phyloP scores from a whole-genome alignment of 1,140 invertebrate species.

The Stenopsyche tienmushanensis region DNA sequence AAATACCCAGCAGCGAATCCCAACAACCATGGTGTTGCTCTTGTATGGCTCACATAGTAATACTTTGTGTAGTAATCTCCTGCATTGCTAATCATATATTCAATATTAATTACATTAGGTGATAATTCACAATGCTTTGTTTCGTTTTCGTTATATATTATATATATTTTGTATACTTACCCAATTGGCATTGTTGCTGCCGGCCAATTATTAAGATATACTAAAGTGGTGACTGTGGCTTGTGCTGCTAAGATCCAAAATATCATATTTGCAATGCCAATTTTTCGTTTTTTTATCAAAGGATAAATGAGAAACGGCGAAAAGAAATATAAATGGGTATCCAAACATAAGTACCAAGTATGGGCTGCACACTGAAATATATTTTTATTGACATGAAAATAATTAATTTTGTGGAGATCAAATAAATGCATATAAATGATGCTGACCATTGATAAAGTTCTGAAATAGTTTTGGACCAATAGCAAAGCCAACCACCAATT shows the following conservation, averaged over 20 bases:
- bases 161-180: too few relatives aligned
- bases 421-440: background rate
- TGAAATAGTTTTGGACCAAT: conserved; percentile 58
- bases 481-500: conserved; percentile 59
- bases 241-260: conserved; percentile 13
- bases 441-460: conserved; percentile 48
- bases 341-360: conserved; percentile 42
- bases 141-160: too few relatives aligned
- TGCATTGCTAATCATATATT: too few relatives aligned
- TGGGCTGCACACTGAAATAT: conserved; percentile 61
- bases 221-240: background rate
- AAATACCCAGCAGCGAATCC: conserved; percentile 60
- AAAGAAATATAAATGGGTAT: conserved; percentile 40
- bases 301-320: conserved; percentile 39
- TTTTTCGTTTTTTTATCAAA: background rate
- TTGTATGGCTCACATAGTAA: conserved; percentile 46
- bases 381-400: too few relatives aligned
- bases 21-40: conserved; percentile 58
- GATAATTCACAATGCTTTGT: background rate
- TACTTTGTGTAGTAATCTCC: conserved; percentile 2
- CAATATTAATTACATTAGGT: too few relatives aligned
- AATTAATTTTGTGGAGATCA: background rate
- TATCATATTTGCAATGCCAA: background rate
- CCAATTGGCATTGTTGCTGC: too few relatives aligned
- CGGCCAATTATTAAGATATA: background rate